Evolutionary conservation across 2,888 invertebrate genomes (phyloP).

Genomic region (Stegophylla sp.): DNA sequence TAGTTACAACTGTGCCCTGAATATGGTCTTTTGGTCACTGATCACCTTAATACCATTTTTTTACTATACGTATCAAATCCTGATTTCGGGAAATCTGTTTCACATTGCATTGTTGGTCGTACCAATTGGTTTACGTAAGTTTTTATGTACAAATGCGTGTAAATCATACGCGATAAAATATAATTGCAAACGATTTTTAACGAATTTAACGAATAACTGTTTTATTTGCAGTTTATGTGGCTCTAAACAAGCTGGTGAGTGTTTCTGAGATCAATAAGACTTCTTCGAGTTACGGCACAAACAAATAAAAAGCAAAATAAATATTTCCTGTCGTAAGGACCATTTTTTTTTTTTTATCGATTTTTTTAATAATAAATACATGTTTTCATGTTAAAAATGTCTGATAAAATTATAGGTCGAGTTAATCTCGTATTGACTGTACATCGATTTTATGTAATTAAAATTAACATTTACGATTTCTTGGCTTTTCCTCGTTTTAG

Average conservation of each 20-base stretch:
- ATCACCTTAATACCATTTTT: constrained; percentile 10
- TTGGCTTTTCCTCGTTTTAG: too few relatives aligned
- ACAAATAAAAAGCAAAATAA: constrained; percentile 17
- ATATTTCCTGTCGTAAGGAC: not conserved
- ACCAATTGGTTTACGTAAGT: constrained; percentile 28
- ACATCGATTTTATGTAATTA: too few relatives aligned
- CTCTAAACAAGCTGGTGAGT: not conserved
- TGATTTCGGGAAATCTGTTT: constrained; percentile 32
- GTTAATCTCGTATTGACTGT: too few relatives aligned
- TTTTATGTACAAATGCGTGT: not conserved
- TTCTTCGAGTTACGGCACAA: constrained; percentile 29
- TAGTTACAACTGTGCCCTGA: constrained; percentile 74
- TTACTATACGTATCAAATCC: not conserved
- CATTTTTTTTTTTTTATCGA: too few relatives aligned
- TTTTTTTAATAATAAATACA: too few relatives aligned
- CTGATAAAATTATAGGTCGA: too few relatives aligned
- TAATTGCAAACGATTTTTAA: not conserved
- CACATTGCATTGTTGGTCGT: not conserved
- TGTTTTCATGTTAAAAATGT: too few relatives aligned
- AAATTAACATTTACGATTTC: too few relatives aligned
- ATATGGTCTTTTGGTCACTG: constrained; percentile 75
- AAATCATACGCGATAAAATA: too few relatives aligned
- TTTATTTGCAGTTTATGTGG: constrained; percentile 31
- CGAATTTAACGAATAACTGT: not conserved
- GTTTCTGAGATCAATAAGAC: constrained; percentile 40